phyloP scores from a whole-genome alignment of 2,113 vertebrate species.

The western clawed frog (Xenopus tropicalis) region UCB_Xtro_10.0 CM004448.2:64374501-64375000 shows the following conservation, averaged over 20 bases:
- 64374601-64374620: conserved; percentile 45
- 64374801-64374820: neutral
- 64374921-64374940: neutral
- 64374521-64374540: neutral
- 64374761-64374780: neutral
- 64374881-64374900: neutral
- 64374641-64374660: conserved; percentile 72
- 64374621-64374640: conserved; percentile 61
- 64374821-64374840: neutral
- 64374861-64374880: neutral
- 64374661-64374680: conserved; percentile 67
- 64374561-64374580: neutral
- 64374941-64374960: too few species aligned
- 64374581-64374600: neutral
- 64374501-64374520: conserved; percentile 5
- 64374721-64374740: conserved; percentile 67
- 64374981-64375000: too few species aligned
- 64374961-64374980: too few species aligned
- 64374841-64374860: neutral
- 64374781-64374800: neutral
- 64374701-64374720: conserved; percentile 68
- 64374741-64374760: conserved; percentile 64
- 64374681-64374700: conserved; percentile 67
- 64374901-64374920: neutral
- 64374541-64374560: neutral